Evolutionary conservation across 2,113 vertebrate genomes (phyloP), one percentile per base, ranked within the genome.

Genomic region (Trinectes maculatus): DNA sequence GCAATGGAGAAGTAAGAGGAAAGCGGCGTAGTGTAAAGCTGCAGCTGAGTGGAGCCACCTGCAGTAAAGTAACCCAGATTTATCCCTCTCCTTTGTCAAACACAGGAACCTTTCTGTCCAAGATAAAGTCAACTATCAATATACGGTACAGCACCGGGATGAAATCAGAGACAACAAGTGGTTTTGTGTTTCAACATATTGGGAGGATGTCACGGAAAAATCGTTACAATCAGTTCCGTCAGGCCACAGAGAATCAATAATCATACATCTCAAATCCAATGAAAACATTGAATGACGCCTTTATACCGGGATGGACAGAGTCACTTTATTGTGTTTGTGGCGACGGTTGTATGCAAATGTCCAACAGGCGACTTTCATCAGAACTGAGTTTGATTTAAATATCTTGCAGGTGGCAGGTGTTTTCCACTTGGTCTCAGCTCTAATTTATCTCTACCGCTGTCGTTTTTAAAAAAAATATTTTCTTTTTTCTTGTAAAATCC

Each of bases 21-120:
- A 49, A 22, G 62, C 84, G 73, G 65, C 61, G 65, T 67, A 74
- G 82, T 70, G 82, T 77, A 82, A 86, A 76, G 86, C 47, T 60
- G 75, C 43, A 73, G 66, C 18, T 74, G 81, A 87, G 80, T 62
- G 82, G 79, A 84, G 85, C 70, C 83, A 86, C 81, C 79, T 87
- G 82, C 73, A 85, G 78, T 75, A 72, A 77, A 86, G 51, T 58
- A 63, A 53, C 57, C 59, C 58, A 37, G 77, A 82, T 81, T 57
- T 72, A 70, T 77, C 61, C 82, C 61, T 67, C 71, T 58, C 28
- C 31, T 63, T 48, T 72, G 51, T 75, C 21, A 44, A n/a, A 26
- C 65, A 59, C 62, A 61, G 33, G 40, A 54, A 54, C 10, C 25
- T 26, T 46, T 55, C 56, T 49, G 60, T 37, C 34, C 26, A 36